Evolutionary conservation across 2,888 invertebrate genomes (phyloP), one percentile per base, ranked within the genome.

Genomic region (Leptodirus hochenwartii): DNA sequence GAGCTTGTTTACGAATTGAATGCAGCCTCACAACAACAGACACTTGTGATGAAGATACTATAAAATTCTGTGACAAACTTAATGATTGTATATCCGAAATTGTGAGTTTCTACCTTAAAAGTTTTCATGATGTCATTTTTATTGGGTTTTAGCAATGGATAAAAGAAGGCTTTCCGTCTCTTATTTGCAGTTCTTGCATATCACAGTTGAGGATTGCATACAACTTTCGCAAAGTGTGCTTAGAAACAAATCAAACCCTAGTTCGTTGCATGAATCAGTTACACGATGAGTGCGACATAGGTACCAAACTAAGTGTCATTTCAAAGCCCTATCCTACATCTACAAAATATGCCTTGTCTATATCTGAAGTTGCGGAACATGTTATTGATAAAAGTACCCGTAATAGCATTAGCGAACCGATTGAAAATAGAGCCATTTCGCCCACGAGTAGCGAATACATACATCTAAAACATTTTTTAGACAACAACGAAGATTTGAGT

Each of bases 381-480:
- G 41, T 45, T 11, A 32, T 45, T 15, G 5, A 44, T 42, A 6
- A 49, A 47, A 34, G 49, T 47, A 28, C 43, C 43, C 4, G 47
- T 47, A 34, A 50, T 49, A 38, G 41, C 47, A 3, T n/a, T n/a
- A n/a, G n/a, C n/a, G n/a, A n/a, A n/a, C n/a, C n/a, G n/a, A n/a
- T n/a, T n/a, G n/a, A n/a, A n/a, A n/a, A n/a, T n/a, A n/a, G n/a
- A n/a, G n/a, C n/a, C n/a, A n/a, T n/a, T n/a, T n/a, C n/a, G n/a
- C n/a, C n/a, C n/a, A n/a, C n/a, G n/a, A n/a, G n/a, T n/a, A n/a
- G n/a, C n/a, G 50, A 49, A 33, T 53, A 49, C 41, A 32, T 51
- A 14, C 51, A 53, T 38, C 38, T 53, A 14, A 51, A 53, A 36
- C 51, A 53, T 41, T 53, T 53, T 36, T 39, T 51, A 29, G 51